phyloP scores from a whole-genome alignment of 2,888 invertebrate genomes.

The Tetragonisca angustula region DNA sequence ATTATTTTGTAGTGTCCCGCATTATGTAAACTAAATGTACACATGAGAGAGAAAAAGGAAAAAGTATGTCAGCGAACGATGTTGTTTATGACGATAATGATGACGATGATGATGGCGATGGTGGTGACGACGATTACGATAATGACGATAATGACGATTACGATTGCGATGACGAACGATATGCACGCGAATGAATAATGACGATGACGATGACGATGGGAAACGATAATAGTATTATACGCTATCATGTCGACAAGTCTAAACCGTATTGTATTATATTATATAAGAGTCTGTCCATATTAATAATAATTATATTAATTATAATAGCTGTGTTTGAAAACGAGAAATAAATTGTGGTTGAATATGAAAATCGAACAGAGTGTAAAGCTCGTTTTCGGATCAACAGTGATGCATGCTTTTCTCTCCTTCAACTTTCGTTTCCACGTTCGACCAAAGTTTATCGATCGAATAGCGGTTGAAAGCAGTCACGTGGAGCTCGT shows the following conservation, averaged over 20 bases:
- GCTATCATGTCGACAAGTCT: constrained; percentile 83
- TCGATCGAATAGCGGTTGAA: constrained; percentile 41
- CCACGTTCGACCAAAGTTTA: constrained; percentile 34
- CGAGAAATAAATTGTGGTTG: constrained; percentile 85
- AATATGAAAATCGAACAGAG: constrained; percentile 77
- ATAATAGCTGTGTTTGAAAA: constrained; percentile 85
- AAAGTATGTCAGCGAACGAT: constrained; percentile 49
- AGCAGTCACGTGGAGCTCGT: constrained; percentile 36
- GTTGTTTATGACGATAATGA: constrained; percentile 26
- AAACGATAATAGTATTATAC: constrained; percentile 83
- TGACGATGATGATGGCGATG: constrained; percentile 28
- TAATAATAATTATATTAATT: constrained; percentile 84
- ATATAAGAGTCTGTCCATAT: constrained; percentile 84
- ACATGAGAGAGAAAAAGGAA: constrained; percentile 66
- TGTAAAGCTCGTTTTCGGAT: constrained; percentile 14
- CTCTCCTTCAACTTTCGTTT: constrained; percentile 40
- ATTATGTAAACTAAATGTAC: constrained; percentile 83
- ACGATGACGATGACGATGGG: constrained; percentile 77
- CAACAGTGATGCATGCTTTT: neutral
- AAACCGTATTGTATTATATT: constrained; percentile 84
- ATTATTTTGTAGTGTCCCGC: constrained; percentile 83
- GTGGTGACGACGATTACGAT: constrained; percentile 57
- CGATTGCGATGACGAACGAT: constrained; percentile 72
- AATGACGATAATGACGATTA: constrained; percentile 31
- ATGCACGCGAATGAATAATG: constrained; percentile 73